phyloP scores from a whole-genome alignment of 2,113 vertebrate species.

The Theristicus caerulescens region DNA sequence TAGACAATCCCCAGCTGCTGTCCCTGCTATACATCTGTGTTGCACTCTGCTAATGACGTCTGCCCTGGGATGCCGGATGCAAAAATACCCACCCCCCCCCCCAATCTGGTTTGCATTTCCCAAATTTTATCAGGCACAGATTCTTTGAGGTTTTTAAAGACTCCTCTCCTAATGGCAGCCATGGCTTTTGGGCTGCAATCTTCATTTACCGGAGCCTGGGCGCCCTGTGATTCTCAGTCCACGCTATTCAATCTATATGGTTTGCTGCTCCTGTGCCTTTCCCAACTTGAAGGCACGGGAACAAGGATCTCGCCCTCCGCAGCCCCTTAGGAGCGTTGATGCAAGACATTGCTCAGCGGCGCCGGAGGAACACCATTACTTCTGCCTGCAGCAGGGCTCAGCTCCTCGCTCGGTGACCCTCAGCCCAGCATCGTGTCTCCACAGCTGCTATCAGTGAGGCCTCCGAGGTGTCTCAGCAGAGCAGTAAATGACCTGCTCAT shows the following conservation, averaged over 20 bases:
- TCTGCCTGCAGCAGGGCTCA: neutral
- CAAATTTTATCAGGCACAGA: neutral
- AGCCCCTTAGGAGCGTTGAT: neutral
- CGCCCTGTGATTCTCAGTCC: neutral
- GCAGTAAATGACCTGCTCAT: neutral
- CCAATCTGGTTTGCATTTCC: neutral
- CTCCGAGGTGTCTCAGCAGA: neutral
- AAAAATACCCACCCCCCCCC: neutral
- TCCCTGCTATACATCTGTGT: neutral
- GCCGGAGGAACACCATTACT: neutral
- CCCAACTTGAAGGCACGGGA: neutral
- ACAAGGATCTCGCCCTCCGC: neutral
- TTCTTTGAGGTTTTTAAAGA: neutral
- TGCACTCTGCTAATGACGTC: neutral
- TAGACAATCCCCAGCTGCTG: neutral
- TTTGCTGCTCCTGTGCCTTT: neutral
- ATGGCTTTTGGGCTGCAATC: neutral
- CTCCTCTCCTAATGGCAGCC: neutral
- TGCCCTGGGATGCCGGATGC: neutral
- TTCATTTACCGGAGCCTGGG: neutral
- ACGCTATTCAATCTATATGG: rapidly evolving
- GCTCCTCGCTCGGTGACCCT: neutral
- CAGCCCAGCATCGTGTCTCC: neutral
- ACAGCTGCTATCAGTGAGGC: neutral
- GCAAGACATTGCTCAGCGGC: neutral